Percentiles rank a stretch among this genome's conserved stretches.
phyloP scores from a whole-genome alignment of 2,113 vertebrate species.

The Copsychus sechellarum region DNA sequence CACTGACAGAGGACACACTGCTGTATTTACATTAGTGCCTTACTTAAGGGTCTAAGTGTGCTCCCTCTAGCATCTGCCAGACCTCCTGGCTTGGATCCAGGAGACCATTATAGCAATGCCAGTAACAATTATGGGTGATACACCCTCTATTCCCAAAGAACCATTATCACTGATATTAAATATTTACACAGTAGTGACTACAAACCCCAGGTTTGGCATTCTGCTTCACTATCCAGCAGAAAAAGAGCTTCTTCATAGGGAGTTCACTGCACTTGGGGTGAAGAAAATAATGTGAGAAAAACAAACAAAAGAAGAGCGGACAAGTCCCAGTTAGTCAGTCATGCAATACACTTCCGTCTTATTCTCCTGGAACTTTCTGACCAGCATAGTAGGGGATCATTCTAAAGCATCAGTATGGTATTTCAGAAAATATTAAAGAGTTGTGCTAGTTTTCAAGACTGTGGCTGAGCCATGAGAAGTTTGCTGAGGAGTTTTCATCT shows the following conservation, averaged over 20 bases:
- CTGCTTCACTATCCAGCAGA: background rate
- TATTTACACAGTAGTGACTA: constrained; percentile 37
- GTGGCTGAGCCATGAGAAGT: background rate
- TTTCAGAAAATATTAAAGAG: background rate
- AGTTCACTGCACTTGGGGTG: background rate
- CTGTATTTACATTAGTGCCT: background rate
- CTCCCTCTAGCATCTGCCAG: background rate
- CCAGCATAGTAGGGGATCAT: background rate
- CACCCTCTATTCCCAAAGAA: background rate
- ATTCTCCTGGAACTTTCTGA: background rate
- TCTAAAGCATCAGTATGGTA: background rate
- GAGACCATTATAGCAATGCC: constrained; percentile 23
- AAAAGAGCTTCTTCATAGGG: background rate
- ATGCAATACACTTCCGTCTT: background rate
- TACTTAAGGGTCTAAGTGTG: background rate
- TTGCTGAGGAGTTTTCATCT: background rate
- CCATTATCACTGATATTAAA: constrained; percentile 24
- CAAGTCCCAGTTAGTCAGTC: background rate
- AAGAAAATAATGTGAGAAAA: background rate
- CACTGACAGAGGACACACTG: background rate
- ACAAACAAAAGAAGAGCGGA: background rate
- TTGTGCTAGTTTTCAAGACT: background rate
- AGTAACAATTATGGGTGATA: constrained; percentile 11
- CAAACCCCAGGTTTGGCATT: background rate
- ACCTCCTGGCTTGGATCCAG: constrained; percentile 4